Evolutionary conservation across 2,888 invertebrate species (phyloP), one percentile per base, ranked within the genome.

Genomic region (Drymonia ruficornis): DNA sequence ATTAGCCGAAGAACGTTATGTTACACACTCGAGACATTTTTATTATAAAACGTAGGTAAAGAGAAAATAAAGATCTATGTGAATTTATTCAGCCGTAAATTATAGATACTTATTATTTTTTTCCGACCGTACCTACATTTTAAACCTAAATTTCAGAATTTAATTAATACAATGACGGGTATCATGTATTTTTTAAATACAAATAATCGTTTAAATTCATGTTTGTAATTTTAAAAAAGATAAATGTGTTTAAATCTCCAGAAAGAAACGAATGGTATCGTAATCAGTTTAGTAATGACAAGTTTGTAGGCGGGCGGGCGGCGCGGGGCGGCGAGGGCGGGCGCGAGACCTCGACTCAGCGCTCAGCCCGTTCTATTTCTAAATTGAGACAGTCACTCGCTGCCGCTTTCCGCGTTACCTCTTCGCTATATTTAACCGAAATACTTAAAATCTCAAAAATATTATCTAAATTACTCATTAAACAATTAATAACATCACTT

Each of bases 311-410:
- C 53, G 75, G 28, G 74, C 77, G 48, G 64, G 67, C 47, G 70
- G 74, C 65, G 56, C 67, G 76, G 61, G 49, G 64, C 61, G 61
- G 65, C 61, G 61, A 63, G 53, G 64, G 55, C 61, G 64, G 57
- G 61, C 62, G 65, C 63, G 65, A 59, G 61, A 65, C 68, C 67
- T 65, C 65, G 71, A 61, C 67, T 63, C 72, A 69, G 80, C 78
- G 77, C 79, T 80, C 87, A 89, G 91, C 89, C 89, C 85, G 89
- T 84, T 89, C 92, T 91, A 91, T 91, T 91, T 91, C 92, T 92
- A 91, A 88, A 86, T 91, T 74, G 85, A 91, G 91, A 90, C 91
- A 91, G 91, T 91, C 91, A 85, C 83, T 87, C 86, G 87, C 82
- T 77, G 84, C 85, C 80, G 87, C 86, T 86, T 88, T 87, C 86